These are phyloP conservation scores for Helobdella robusta DNA, from an alignment of 2,888 invertebrate genomes.

Conservation along the genomic window DNA sequence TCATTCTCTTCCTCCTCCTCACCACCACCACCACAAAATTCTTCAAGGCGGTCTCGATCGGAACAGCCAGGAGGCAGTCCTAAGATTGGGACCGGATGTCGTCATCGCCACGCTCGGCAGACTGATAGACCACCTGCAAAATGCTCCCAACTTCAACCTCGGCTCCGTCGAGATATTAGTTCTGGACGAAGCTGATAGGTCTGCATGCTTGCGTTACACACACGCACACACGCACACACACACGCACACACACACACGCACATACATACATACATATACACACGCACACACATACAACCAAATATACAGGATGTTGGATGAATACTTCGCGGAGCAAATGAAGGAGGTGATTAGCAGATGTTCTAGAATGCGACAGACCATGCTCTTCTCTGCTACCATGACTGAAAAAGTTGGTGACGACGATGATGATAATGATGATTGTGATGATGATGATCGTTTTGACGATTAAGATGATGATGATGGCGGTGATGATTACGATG, in stretches of 20 bases:
- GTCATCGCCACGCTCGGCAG: slow-evolving; percentile 96
- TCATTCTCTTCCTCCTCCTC: not conserved
- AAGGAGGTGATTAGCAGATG: slow-evolving; percentile 91
- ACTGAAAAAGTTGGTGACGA: slow-evolving; percentile 73
- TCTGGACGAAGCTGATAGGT: slow-evolving; percentile 68
- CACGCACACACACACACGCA: no score
- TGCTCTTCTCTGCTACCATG: slow-evolving; percentile 98
- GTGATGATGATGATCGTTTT: no score
- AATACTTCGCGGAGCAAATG: slow-evolving; percentile 97
- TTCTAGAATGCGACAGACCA: slow-evolving; percentile 79
- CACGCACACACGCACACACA: no score
- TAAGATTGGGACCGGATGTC: slow-evolving; percentile 80
- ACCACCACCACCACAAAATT: not conserved
- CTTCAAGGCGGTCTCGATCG: slow-evolving; percentile 53
- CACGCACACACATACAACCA: no score
- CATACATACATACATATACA: no score
- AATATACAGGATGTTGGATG: slow-evolving; percentile 90
- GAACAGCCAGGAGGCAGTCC: slow-evolving; percentile 53
- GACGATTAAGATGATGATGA: no score
- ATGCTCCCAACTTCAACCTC: slow-evolving; percentile 79
- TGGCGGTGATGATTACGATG: no score
- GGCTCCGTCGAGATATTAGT: slow-evolving; percentile 76
- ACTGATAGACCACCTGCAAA: slow-evolving; percentile 88
- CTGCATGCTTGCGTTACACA: no score
- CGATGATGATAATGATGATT: no score